A percentile compares a stretch with the other conserved stretches of the same genome.
Evolutionary conservation across 2,113 vertebrate genomes (phyloP).

Genomic region (Reinhardtius hippoglossoides): DNA sequence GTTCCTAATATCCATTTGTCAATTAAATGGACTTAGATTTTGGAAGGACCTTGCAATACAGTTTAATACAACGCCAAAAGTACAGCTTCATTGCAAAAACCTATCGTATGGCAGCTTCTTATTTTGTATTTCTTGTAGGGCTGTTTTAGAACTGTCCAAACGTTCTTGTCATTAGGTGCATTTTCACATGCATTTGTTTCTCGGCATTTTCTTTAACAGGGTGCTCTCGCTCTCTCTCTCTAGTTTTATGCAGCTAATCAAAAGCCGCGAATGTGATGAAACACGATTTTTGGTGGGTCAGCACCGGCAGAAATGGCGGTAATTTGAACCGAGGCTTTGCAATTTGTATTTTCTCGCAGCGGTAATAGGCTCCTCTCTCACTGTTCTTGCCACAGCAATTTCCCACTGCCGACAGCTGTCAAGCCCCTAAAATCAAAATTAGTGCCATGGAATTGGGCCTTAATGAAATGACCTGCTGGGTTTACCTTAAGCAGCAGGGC

Average conservation of each 20-base stretch:
- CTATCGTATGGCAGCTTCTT: no score
- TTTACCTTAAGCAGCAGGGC: slow-evolving; percentile 73
- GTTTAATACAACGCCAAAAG: no score
- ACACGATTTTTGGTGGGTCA: slow-evolving; percentile 64
- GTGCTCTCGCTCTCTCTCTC: background rate
- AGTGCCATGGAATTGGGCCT: slow-evolving; percentile 67
- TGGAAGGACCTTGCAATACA: background rate
- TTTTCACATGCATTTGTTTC: background rate
- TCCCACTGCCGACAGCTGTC: slow-evolving; percentile 75
- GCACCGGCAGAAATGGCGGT: slow-evolving; percentile 55
- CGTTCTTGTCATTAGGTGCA: background rate
- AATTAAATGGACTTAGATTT: background rate
- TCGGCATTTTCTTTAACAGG: no score
- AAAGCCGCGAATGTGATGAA: slow-evolving; percentile 28
- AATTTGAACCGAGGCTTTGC: slow-evolving; percentile 70
- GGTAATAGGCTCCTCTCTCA: slow-evolving; percentile 69
- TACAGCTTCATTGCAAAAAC: no score
- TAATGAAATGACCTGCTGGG: slow-evolving; percentile 80
- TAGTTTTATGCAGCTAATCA: slow-evolving; percentile 48
- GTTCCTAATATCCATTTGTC: background rate
- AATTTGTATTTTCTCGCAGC: slow-evolving; percentile 70
- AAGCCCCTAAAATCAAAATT: slow-evolving; percentile 78
- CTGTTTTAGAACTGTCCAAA: no score
- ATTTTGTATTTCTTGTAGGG: no score
- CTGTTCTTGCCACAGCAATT: slow-evolving; percentile 62